These are phyloP conservation scores for Drosophila azteca DNA, from an alignment of 1,140 invertebrate species.

Conservation along the genomic window DNA sequence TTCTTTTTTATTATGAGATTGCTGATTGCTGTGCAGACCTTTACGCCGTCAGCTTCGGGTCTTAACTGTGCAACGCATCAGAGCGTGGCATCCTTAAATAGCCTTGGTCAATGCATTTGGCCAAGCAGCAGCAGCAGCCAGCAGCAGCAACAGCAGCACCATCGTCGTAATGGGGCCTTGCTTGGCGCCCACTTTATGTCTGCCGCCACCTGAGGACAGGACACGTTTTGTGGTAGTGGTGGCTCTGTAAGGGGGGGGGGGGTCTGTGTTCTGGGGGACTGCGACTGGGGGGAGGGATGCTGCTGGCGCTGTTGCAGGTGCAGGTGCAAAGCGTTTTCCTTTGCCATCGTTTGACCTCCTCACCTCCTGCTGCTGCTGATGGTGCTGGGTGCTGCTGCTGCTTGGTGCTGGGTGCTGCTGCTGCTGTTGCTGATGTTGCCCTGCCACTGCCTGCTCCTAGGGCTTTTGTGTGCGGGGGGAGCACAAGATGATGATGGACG, in stretches of 20 bases:
- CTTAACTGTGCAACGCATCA: slow-evolving; percentile 77
- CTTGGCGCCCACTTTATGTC: slow-evolving; percentile 52
- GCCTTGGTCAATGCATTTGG: slow-evolving; percentile 64
- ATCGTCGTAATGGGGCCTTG: slow-evolving; percentile 31
- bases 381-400: not conserved
- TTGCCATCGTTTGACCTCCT: slow-evolving; percentile 49
- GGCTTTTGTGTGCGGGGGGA: not conserved
- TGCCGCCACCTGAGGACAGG: slow-evolving; percentile 33
- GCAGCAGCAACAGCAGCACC: slow-evolving; percentile 16
- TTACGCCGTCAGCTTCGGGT: slow-evolving; percentile 60
- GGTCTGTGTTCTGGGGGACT: slow-evolving; percentile 17
- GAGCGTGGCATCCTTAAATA: slow-evolving; percentile 79
- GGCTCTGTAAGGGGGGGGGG: not conserved
- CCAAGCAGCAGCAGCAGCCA: slow-evolving; percentile 28
- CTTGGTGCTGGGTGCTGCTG: not conserved
- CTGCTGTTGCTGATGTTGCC: slow-evolving; percentile 9
- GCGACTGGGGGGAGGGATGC: not conserved
- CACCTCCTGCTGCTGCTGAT: slow-evolving; percentile 6
- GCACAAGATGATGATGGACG: slow-evolving; percentile 32
- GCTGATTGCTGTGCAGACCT: slow-evolving; percentile 54
- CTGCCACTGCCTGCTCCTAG: not conserved
- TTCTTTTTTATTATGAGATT: slow-evolving; percentile 48
- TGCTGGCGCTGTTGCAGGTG: slow-evolving; percentile 10
- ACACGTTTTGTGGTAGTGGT: slow-evolving; percentile 14
- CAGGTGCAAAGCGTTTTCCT: slow-evolving; percentile 49